Evolutionary conservation across 2,113 vertebrate genomes (phyloP), one percentile per base, ranked within the genome.

Genomic region (Zingel zingel): DNA sequence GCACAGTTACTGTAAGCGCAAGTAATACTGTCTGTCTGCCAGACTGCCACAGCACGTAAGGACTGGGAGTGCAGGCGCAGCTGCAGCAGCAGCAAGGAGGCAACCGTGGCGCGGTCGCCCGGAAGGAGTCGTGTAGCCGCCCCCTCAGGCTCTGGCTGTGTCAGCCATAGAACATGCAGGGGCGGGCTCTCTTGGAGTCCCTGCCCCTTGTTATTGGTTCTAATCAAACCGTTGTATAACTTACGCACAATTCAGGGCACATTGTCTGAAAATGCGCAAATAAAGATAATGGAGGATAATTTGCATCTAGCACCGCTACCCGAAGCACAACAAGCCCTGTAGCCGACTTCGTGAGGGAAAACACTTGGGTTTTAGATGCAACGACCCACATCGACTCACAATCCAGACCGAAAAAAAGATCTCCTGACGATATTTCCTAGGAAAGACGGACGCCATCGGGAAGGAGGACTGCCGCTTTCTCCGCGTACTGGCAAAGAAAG

Each of bases 221-320:
- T 27, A 48, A 69, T 18, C 21, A 11, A 18, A 16, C 30, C 10
- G 59, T 86, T 85, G 87, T 89, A 36, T 87, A 89, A 88, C 53
- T 3, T 68, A 74, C 72, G 76, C 47, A 82, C 27, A 79, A 54
- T 74, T 75, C 88, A 84, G 70, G 86, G 65, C 82, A 92, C 84
- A 90, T 91, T 94, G 92, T 94, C 85, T 84, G 83, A 85, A 87
- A 84, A 66, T 92, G 88, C 87, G 89, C 85, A 84, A 86, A 90
- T 11, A 6, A 7, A 45, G 27, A 64, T 36, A 67, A 81, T 79
- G 86, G 77, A 82, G 59, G 72, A 12, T 61, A 66, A 76, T 30
- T 57, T 54, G 7, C 12, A 10, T 36, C 5, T 15, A n/a, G 25
- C 54, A 6, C 27, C 0, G 6, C 36, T 50, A 15, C 21, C 8